Evolutionary conservation across 1,140 invertebrate genomes (phyloP).

Genomic region (Drosophila bocqueti): DNA sequence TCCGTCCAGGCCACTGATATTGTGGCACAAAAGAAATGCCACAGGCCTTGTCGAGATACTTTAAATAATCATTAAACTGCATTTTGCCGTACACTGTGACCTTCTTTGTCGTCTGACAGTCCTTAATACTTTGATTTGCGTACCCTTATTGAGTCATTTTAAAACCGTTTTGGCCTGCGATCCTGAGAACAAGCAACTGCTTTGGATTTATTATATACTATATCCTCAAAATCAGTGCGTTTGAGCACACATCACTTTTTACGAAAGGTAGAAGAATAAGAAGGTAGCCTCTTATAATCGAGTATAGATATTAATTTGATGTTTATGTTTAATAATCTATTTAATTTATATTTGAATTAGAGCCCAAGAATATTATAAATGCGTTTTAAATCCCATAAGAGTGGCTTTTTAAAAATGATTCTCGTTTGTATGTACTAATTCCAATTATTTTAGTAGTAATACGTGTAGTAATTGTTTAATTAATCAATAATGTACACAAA

Average conservation of each 20-base stretch:
- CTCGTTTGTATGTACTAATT: too few species aligned
- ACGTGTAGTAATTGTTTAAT: too few species aligned
- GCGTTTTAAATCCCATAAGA: too few species aligned
- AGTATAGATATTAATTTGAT: background rate
- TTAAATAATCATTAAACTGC: conserved; percentile 49
- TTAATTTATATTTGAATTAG: too few species aligned
- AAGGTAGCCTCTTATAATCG: too few species aligned
- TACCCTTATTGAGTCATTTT: conserved; percentile 1
- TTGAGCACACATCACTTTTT: too few species aligned
- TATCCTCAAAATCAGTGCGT: background rate
- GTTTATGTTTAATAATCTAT: too few species aligned
- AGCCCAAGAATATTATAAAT: background rate
- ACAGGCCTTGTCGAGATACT: conserved; percentile 52
- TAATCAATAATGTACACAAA: too few species aligned
- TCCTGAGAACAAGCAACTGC: conserved; percentile 10
- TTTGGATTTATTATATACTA: background rate
- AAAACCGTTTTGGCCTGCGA: background rate
- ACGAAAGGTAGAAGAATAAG: too few species aligned
- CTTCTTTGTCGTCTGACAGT: background rate
- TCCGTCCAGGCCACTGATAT: conserved; percentile 33
- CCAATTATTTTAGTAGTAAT: too few species aligned
- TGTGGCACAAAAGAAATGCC: conserved; percentile 21
- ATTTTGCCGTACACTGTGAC: conserved; percentile 17
- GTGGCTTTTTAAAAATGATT: too few species aligned
- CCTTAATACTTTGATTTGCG: background rate